Evolutionary conservation across 2,888 invertebrate genomes (phyloP), one percentile per base, ranked within the genome.

Genomic region (Tetranychus piercei): DNA sequence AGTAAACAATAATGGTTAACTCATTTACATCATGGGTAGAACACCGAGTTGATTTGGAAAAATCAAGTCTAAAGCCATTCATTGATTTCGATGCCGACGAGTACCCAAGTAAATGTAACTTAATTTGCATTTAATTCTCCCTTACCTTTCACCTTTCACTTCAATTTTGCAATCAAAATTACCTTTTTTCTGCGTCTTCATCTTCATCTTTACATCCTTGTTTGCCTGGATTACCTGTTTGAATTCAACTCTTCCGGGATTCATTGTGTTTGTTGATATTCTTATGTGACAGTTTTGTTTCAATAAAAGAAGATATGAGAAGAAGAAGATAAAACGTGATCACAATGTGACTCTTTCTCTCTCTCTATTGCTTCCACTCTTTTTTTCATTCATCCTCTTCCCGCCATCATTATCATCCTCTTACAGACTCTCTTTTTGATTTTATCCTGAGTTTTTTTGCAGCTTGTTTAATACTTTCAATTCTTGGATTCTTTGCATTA

Each of bases 311-410:
- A 34, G 34, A 34, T 34, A 34, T 34, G 34, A 5, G 34, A 34
- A 34, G 55, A 55, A 55, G 55, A 55, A 55, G 15, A 55, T 15
- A 55, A 55, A 55, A 55, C 55, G 55, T 55, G 55, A 55, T 55
- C 55, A 55, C 55, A 55, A 69, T 69, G 69, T 69, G 20, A 23
- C 34, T 69, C 11, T 69, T 23, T 20, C 69, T 69, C 69, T 69
- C 69, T 69, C 23, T 69, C 69, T 69, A 18, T 18, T 20, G 18
- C 69, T 69, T 22, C 20, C 69, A 20, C 69, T 69, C 69, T 69
- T 23, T 22, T 23, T 22, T 22, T 69, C 69, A n/a, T 23, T 69
- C 23, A 11, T 69, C 20, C 6, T 69, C 69, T 23, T 20, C 18
- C 34, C 69, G 18, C 11, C 22, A 69, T 69, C 67, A 67, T 67